Base-by-base conservation (phyloP, 2,113 vertebrate species). In the Lonchura striata region DNA sequence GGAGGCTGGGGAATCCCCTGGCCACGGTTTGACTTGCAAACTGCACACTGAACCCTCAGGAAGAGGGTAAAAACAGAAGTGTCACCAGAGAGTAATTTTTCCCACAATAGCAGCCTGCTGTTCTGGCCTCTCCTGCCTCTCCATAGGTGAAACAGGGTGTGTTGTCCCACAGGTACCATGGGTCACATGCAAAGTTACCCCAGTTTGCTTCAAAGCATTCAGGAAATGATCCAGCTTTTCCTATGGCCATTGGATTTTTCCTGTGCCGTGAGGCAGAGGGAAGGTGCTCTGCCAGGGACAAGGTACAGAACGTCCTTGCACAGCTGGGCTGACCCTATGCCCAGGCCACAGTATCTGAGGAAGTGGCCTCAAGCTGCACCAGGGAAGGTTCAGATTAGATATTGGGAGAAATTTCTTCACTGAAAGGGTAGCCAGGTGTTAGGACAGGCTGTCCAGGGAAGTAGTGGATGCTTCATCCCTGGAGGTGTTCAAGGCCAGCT, bases 131-230 rank as follows among this genome's bases (percentile, higher is more conserved):
- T 60, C 71, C 0, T 0, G 41, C 41, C 25, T 28, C 37, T 22
- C 23, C 0, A 0, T 25, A 2, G 18, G 61, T 56, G 46, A 46
- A 69, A 71, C 6, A 0, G 22, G 19, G 14, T 13, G 33, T 47
- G 44, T 39, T 46, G 59, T 54, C 66, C 37, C 79, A 28, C 44
- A 59, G 53, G 35, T 54, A 50, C 52, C 7, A 0, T 28, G 8
- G 50, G 24, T 57, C 71, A 30, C 9, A 0, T 20, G 46, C 71
- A 47, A 7, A 71, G 31, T 60, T 10, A 61, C 12, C 15, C 24
- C 66, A 8, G 18, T 28, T 88, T 39, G 8, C 25, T 56, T 50
- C 1, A 5, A 41, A 49, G 50, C 13, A 2, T 6, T 60, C 53
- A 47, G 77, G 30, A 80, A 85, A 76, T 21, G 16, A 50, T 59